A percentile compares a stretch with the other conserved stretches of the same genome.
These are phyloP conservation scores for Pseudomyrmex pallidus DNA, from an alignment of 1,140 invertebrate species.

Conservation along the genomic window DNA sequence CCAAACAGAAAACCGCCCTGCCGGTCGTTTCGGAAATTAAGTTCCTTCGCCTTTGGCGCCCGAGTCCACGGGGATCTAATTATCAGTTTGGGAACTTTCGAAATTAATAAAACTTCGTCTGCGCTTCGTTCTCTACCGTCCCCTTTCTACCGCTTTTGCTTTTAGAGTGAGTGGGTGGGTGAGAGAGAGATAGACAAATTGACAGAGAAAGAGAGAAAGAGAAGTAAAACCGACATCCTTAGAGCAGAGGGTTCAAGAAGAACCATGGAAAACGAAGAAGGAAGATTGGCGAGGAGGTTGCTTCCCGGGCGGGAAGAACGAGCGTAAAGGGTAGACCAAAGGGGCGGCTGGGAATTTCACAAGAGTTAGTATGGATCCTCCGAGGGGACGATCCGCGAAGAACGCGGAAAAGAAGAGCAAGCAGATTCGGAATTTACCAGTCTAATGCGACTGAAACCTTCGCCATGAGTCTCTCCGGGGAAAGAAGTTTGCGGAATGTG, in stretches of 20 bases:
- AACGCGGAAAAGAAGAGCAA: constrained; percentile 23
- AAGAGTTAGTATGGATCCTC: constrained; percentile 43
- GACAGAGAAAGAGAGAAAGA: too few species aligned
- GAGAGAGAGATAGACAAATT: too few species aligned
- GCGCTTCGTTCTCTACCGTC: neutral
- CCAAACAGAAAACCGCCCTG: constrained; percentile 57
- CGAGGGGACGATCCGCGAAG: constrained; percentile 42
- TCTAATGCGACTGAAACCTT: constrained; percentile 77
- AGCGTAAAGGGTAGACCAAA: constrained; percentile 34
- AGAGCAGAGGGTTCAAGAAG: constrained; percentile 47
- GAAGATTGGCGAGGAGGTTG: constrained; percentile 44
- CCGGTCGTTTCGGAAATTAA: constrained; percentile 68
- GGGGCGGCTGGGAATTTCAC: constrained; percentile 48
- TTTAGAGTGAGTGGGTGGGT: neutral
- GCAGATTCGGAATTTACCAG: constrained; percentile 78
- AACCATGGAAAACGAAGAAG: constrained; percentile 27
- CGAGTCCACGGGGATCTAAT: constrained; percentile 80
- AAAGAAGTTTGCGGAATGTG: constrained; percentile 64
- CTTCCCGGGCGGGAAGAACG: constrained; percentile 1
- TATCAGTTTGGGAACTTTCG: constrained; percentile 83
- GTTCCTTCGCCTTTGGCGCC: constrained; percentile 68
- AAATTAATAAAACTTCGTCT: constrained; percentile 83
- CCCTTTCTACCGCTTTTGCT: constrained; percentile 39
- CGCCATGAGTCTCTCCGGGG: constrained; percentile 54
- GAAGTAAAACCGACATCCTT: constrained; percentile 76